Evolutionary conservation across 2,113 vertebrate species (phyloP), one percentile per base, ranked within the genome.

Genomic region (Malurus elegans): DNA sequence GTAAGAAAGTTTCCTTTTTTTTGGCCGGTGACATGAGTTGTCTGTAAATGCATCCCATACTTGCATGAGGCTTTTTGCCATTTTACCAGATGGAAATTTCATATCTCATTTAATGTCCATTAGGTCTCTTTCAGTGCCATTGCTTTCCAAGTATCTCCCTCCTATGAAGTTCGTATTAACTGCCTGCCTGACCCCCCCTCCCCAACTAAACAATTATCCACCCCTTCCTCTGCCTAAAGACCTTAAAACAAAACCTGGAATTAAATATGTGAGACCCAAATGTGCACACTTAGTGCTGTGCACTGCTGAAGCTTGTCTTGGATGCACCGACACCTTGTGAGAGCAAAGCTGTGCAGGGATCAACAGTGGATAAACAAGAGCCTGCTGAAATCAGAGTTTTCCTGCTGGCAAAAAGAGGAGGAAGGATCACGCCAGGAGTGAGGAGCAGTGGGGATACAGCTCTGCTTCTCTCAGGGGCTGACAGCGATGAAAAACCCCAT

Each of bases 61-160:
- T 95, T 94, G 40, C 53, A 74, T 92, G 72, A 83, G 93, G 93
- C 92, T 90, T 90, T 86, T 92, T 96, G 92, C 90, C 93, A 95
- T 92, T 86, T 89, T 79, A 95, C 53, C 95, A 96, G 90, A 95
- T 96, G 95, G 96, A 96, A 96, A 95, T 79, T 94, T 88, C 92
- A 67, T 88, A 83, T 90, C 82, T 90, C 88, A 86, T 96, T 94
- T 94, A 94, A 83, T 74, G 56, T 88, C 67, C 88, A 86, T 93
- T 94, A 88, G 48, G 82, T 74, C 32, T 92, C 51, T 86, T 79
- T 94, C 56, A 64, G 48, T 93, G 56, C 56, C 26, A 31, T 26
- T 79, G 28, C 78, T 91, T 95, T 94, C 91, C 93, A 95, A 85
- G 38, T 92, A 57, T 91, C 54, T 93, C 66, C 28, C 60, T 79